These are phyloP conservation scores for Parotia lawesii DNA, from an alignment of 2,113 vertebrate genomes.

Conservation along the genomic window DNA sequence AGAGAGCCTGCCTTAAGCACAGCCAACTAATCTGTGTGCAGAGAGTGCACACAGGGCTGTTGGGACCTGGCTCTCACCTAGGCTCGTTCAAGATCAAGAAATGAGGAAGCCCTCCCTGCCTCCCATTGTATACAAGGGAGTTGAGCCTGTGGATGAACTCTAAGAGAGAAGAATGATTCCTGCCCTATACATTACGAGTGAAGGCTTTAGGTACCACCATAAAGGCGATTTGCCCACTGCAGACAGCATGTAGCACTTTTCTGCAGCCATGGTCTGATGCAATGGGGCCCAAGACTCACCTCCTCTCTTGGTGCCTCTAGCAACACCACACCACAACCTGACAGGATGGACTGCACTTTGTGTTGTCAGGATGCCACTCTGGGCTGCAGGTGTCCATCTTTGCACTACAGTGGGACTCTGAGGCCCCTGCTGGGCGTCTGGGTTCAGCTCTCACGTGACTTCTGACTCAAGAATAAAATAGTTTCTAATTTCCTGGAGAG, in stretches of 20 bases:
- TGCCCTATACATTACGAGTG: not conserved
- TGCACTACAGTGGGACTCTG: no score
- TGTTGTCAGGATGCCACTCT: not conserved
- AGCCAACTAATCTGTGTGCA: not conserved
- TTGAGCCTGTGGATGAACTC: not conserved
- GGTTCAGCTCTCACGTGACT: not conserved
- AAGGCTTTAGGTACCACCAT: not conserved
- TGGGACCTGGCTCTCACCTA: not conserved
- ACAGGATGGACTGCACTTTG: accelerated
- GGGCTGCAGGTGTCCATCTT: not conserved
- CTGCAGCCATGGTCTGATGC: not conserved
- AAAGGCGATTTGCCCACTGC: not conserved
- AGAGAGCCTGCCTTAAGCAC: not conserved
- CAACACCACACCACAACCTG: not conserved
- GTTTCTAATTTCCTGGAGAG: not conserved
- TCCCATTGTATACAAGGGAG: not conserved
- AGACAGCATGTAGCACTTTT: accelerated
- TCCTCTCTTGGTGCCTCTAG: not conserved
- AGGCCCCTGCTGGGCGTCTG: accelerated
- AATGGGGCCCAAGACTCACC: not conserved
- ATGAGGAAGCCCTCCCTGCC: not conserved
- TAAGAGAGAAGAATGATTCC: not conserved
- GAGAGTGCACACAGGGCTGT: accelerated
- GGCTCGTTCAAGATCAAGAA: not conserved
- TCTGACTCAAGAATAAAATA: not conserved